Percentiles rank a stretch among this genome's conserved stretches.
These are phyloP conservation scores for Morinoia aosen DNA, from an alignment of 2,888 invertebrate species.

Conservation along the genomic window DNA sequence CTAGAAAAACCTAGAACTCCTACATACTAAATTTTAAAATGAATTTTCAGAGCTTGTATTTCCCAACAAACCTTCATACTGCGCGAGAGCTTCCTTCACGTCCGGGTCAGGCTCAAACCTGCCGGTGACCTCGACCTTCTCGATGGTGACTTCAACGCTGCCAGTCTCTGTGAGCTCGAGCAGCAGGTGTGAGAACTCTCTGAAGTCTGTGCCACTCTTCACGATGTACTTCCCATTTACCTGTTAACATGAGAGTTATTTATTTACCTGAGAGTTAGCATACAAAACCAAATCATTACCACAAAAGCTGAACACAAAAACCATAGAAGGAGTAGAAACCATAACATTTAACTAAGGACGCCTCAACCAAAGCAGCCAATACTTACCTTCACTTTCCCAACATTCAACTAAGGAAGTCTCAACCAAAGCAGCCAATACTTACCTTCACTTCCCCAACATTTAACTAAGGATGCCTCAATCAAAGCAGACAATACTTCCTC, in stretches of 20 bases:
- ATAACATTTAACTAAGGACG: too few species aligned
- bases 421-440: too few species aligned
- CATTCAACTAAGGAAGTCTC: too few species aligned
- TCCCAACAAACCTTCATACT: constrained; percentile 77
- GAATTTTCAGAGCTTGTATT: not conserved
- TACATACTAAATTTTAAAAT: too few species aligned
- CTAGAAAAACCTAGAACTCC: too few species aligned
- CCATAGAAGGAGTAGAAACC: not conserved
- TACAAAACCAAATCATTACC: constrained; percentile 56
- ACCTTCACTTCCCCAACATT: too few species aligned
- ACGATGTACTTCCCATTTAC: constrained; percentile 86
- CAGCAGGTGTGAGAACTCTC: constrained; percentile 86
- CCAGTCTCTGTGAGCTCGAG: constrained; percentile 77
- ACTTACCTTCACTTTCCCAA: too few species aligned
- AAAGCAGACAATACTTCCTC: too few species aligned
- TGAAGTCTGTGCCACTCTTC: constrained; percentile 93
- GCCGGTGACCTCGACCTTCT: constrained; percentile 81
- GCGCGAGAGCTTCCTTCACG: constrained; percentile 80
- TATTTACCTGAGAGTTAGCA: too few species aligned
- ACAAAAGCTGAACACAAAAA: not conserved
- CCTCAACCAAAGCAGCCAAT: too few species aligned
- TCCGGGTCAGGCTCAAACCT: constrained; percentile 80
- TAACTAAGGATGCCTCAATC: too few species aligned
- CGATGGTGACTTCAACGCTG: constrained; percentile 76
- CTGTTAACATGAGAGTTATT: constrained; percentile 71